Evolutionary conservation across 1,140 invertebrate species (phyloP).

Genomic region (Pogonomyrmex barbatus): DNA sequence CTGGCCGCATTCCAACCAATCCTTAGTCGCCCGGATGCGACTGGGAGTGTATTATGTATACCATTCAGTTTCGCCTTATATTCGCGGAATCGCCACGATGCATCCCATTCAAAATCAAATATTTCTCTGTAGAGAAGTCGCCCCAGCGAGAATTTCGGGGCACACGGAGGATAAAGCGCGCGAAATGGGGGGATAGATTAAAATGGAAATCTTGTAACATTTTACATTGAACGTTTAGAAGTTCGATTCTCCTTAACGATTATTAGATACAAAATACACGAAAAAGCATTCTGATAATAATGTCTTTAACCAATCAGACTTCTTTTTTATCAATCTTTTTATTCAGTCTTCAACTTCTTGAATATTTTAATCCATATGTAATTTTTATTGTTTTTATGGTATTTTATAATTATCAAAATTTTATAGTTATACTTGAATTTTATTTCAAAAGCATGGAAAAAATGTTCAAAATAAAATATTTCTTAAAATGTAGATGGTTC

Average conservation of each 20-base stretch:
- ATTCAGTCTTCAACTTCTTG: neutral
- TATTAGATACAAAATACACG: neutral
- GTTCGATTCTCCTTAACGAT: neutral
- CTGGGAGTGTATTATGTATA: slow-evolving; percentile 80
- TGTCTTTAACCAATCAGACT: neutral
- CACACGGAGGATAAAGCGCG: slow-evolving; percentile 18
- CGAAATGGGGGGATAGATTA: slow-evolving; percentile 27
- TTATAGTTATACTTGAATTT: neutral
- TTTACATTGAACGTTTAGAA: slow-evolving; percentile 10
- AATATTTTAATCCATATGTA: neutral
- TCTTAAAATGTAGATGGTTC: neutral
- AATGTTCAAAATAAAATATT: neutral
- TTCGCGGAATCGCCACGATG: slow-evolving; percentile 76
- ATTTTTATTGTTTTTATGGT: neutral
- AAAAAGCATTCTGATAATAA: slow-evolving; percentile 1
- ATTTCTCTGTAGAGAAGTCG: slow-evolving; percentile 69
- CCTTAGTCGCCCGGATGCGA: slow-evolving; percentile 80
- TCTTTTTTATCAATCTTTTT: neutral
- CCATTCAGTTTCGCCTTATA: slow-evolving; percentile 78
- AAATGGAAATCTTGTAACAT: neutral
- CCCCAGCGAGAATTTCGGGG: neutral
- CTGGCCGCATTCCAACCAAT: slow-evolving; percentile 85
- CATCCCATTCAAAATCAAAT: slow-evolving; percentile 81
- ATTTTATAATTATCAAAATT: neutral
- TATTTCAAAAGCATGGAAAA: neutral